A percentile compares a stretch with the other conserved stretches of the same genome.
These are phyloP conservation scores for Melanostigma gelatinosum DNA, from an alignment of 2,113 vertebrate species.

Conservation along the genomic window DNA sequence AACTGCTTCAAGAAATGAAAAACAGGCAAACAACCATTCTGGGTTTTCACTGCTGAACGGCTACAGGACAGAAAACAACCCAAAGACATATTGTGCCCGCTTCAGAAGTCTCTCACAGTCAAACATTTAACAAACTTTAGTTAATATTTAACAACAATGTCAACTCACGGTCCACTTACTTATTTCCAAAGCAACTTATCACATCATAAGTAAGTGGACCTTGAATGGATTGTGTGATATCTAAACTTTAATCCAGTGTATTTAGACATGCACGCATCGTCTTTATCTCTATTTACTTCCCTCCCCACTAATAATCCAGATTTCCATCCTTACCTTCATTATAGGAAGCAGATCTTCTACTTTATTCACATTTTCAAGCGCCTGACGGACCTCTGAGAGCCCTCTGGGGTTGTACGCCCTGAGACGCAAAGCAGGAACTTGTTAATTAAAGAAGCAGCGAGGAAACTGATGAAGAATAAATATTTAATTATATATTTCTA, in stretches of 20 bases:
- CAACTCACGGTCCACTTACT: not conserved
- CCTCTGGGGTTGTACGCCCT: conserved; percentile 94
- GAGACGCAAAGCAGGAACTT: conserved; percentile 1
- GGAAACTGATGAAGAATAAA: not conserved
- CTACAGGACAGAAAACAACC: not conserved
- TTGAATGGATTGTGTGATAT: not conserved
- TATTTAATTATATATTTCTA: not conserved
- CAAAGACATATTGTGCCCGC: not conserved
- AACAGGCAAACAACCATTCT: conserved; percentile 29
- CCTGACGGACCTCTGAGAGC: conserved; percentile 91
- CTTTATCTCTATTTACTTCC: not conserved
- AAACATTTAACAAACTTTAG: too few species aligned
- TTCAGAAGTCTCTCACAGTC: not conserved
- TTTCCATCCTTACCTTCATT: conserved; percentile 90
- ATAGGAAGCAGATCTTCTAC: conserved; percentile 98
- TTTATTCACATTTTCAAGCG: conserved; percentile 94
- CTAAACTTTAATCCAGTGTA: not conserved
- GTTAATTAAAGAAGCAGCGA: not conserved
- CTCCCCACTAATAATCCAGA: not conserved
- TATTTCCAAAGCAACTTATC: not conserved
- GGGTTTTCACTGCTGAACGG: conserved; percentile 31
- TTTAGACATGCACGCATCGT: not conserved
- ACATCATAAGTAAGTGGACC: not conserved
- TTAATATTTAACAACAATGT: not conserved
- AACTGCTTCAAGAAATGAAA: conserved; percentile 91